Percentiles rank a stretch among this genome's conserved stretches.
Evolutionary conservation across 2,888 invertebrate species (phyloP).

Genomic region (Stegophylla sp.): DNA sequence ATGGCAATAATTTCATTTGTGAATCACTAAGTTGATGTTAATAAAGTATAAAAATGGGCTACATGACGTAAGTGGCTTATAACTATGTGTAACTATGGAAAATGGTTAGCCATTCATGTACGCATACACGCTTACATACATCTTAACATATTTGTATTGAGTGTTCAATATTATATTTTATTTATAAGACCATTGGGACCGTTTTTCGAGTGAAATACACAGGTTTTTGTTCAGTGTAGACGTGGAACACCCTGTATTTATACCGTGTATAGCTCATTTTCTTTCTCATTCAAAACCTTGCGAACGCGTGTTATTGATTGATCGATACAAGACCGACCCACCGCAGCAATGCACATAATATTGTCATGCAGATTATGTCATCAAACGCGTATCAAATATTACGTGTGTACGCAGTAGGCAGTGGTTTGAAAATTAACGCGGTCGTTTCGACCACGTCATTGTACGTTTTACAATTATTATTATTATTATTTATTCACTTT

Average conservation of each 20-base stretch:
- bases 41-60: slow-evolving; percentile 46
- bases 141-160: too few relatives aligned
- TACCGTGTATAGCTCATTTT: neutral
- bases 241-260: neutral
- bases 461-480: neutral
- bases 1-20: slow-evolving; percentile 29
- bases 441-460: neutral
- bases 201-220: too few relatives aligned
- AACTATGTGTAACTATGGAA: neutral
- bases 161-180: too few relatives aligned
- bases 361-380: too few relatives aligned
- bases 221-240: too few relatives aligned
- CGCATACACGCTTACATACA: neutral
- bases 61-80: slow-evolving; percentile 28
- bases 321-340: too few relatives aligned
- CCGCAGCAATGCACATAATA: too few relatives aligned
- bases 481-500: neutral
- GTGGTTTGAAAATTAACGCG: too few relatives aligned
- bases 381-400: too few relatives aligned
- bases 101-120: neutral
- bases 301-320: too few relatives aligned
- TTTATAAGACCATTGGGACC: too few relatives aligned
- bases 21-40: slow-evolving; percentile 50
- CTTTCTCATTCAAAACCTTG: neutral
- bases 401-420: too few relatives aligned